phyloP scores from a whole-genome alignment of 1,140 invertebrate species.

The Eriocheir sinensis region DNA sequence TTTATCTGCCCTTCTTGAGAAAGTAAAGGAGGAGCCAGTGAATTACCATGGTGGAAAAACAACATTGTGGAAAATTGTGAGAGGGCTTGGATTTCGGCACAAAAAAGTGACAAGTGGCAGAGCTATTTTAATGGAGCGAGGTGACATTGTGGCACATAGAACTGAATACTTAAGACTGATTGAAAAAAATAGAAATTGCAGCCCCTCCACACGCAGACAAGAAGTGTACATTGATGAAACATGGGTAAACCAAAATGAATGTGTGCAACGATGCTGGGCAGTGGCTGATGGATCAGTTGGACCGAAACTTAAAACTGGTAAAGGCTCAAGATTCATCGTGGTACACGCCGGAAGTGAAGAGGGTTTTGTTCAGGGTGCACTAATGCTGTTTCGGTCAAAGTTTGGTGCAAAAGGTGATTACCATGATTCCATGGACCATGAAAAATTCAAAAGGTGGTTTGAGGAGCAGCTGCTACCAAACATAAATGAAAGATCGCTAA shows the following conservation, averaged over 20 bases:
- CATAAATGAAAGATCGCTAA: not conserved
- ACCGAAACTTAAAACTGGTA: not conserved
- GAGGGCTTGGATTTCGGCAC: conserved; percentile 11
- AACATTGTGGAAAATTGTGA: conserved; percentile 32
- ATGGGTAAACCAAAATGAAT: not conserved
- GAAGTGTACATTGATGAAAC: conserved; percentile 52
- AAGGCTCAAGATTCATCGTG: conserved; percentile 29
- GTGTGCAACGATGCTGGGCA: not conserved
- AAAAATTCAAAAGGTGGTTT: conserved; percentile 13
- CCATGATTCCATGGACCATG: conserved; percentile 27
- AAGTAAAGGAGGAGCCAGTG: not conserved
- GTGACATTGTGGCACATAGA: not conserved
- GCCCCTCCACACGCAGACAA: not conserved
- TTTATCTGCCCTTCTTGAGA: not conserved
- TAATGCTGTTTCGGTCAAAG: not conserved
- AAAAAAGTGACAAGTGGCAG: conserved; percentile 35
- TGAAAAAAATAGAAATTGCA: conserved; percentile 24
- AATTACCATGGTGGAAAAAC: not conserved
- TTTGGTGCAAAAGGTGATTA: conserved; percentile 1
- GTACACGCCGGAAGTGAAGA: conserved; percentile 1
- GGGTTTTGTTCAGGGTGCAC: not conserved
- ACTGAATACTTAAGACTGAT: conserved; percentile 17
- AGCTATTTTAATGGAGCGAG: conserved; percentile 35
- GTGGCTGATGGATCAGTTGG: conserved; percentile 29
- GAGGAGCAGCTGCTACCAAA: not conserved